These are phyloP conservation scores for Hermetia illucens DNA, from an alignment of 1,140 invertebrate species.

Conservation along the genomic window DNA sequence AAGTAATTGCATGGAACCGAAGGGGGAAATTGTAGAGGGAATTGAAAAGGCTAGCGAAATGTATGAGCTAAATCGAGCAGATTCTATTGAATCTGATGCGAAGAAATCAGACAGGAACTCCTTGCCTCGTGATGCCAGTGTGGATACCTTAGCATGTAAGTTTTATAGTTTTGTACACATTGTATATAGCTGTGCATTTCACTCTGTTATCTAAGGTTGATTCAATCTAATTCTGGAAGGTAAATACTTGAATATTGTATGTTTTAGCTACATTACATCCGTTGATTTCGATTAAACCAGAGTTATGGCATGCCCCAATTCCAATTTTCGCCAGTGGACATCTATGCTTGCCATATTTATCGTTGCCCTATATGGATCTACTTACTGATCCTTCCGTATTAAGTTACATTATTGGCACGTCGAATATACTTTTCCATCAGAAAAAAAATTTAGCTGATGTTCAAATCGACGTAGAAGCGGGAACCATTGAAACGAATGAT, in stretches of 20 bases:
- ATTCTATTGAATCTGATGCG: slow-evolving; percentile 5
- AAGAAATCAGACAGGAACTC: slow-evolving; percentile 33
- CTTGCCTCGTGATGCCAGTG: slow-evolving; percentile 42
- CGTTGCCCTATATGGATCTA: slow-evolving; percentile 87
- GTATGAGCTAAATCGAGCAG: slow-evolving; percentile 4
- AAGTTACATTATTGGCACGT: slow-evolving; percentile 90
- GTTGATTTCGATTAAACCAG: slow-evolving; percentile 37
- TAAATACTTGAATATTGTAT: slow-evolving; percentile 1
- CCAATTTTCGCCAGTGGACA: slow-evolving; percentile 84
- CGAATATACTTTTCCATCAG: slow-evolving; percentile 94
- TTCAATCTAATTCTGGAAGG: too few species aligned
- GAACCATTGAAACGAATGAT: slow-evolving; percentile 79
- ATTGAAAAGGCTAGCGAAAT: slow-evolving; percentile 1
- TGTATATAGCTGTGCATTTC: too few species aligned
- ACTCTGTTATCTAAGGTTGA: too few species aligned
- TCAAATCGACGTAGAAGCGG: slow-evolving; percentile 74
- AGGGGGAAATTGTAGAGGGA: slow-evolving; percentile 7
- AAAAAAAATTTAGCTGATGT: slow-evolving; percentile 86
- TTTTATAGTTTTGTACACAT: slow-evolving; percentile 13
- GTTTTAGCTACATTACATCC: slow-evolving; percentile 17
- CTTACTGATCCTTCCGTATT: slow-evolving; percentile 75
- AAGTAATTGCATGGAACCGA: slow-evolving; percentile 6
- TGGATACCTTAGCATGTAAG: slow-evolving; percentile 42
- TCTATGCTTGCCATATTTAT: slow-evolving; percentile 90
- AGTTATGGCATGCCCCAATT: slow-evolving; percentile 76